Evolutionary conservation across 1,140 invertebrate species (phyloP), one percentile per base, ranked within the genome.

Genomic region (Sarcophaga bullata): DNA sequence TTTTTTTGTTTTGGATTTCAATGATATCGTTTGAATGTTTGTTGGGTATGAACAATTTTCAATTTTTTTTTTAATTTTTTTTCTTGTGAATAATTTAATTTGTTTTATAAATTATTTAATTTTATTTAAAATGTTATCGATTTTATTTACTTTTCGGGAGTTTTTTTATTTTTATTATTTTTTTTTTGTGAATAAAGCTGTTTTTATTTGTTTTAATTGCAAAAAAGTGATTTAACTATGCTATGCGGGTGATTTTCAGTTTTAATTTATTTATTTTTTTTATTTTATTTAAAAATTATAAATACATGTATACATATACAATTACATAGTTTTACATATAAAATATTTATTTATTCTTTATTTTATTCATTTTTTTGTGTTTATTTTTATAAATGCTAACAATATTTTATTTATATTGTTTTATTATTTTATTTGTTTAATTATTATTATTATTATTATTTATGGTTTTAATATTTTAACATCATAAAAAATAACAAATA

Each of bases 331-430:
- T 76, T 78, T 52, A 78, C 48, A 50, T 52, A 50, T 52, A 78
- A 78, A 78, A 78, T 76, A 76, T 76, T 75, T 76, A 76, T 50
- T 78, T 52, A 47, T 19, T 50, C 11, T 78, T 50, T 50, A 19
- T 48, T 50, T 50, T 78, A 48, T 50, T 17, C 50, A 50, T 19
- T 78, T 78, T n/a, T 76, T 76, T 48, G 13, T 73, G 17, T 25
- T 73, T 15, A 37, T 73, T 73, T 47, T 46, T 15, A 46, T 78
- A 78, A 78, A 78, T 78, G 75, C 75, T 78, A 78, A 78, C 75
- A 78, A 78, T 78, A 78, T 11, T 78, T 78, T 76, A 48, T 52
- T 50, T 19, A 78, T 78, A 78, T 78, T 78, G 75, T 78, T 78
- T 78, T 78, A 52, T 49, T 52, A n/a, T 76, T 76, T 78, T 7